phyloP scores from a whole-genome alignment of 2,797 vertebrate species.

The Gallirallus australis region DNA sequence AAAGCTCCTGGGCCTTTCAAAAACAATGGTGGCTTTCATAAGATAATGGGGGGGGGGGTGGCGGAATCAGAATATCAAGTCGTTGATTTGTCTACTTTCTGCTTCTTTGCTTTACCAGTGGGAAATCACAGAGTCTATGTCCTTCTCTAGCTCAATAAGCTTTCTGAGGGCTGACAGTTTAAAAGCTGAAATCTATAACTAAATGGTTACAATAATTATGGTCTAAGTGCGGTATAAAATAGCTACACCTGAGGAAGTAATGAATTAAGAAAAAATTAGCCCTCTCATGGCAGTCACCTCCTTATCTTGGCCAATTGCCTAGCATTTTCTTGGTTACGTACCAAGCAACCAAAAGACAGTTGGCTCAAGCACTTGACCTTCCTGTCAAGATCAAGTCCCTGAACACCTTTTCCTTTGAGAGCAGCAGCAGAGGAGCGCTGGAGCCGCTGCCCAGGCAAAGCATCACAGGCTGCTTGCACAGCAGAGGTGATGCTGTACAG shows the following conservation, averaged over 20 bases:
- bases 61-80: background rate
- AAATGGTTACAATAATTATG: background rate
- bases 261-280: background rate
- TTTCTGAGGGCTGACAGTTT: background rate
- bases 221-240: background rate
- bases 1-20: background rate
- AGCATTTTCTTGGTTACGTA: background rate
- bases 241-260: background rate
- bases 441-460: background rate
- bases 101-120: background rate
- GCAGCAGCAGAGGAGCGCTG: accelerated
- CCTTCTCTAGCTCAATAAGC: background rate
- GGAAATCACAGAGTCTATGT: background rate
- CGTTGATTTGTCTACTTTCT: background rate
- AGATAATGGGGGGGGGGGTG: background rate
- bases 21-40: background rate
- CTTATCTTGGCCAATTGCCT: background rate
- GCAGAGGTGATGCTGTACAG: accelerated
- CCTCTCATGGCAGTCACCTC: background rate
- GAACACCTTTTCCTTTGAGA: background rate
- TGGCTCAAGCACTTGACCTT: background rate
- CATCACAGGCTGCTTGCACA: accelerated
- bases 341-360: background rate
- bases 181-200: conserved; percentile 13
- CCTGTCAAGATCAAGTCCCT: background rate